A percentile compares a stretch with the other conserved stretches of the same genome.
Conservation (phyloP, 92 coral and sea anemone species). For the Actinostola sp. region DNA sequence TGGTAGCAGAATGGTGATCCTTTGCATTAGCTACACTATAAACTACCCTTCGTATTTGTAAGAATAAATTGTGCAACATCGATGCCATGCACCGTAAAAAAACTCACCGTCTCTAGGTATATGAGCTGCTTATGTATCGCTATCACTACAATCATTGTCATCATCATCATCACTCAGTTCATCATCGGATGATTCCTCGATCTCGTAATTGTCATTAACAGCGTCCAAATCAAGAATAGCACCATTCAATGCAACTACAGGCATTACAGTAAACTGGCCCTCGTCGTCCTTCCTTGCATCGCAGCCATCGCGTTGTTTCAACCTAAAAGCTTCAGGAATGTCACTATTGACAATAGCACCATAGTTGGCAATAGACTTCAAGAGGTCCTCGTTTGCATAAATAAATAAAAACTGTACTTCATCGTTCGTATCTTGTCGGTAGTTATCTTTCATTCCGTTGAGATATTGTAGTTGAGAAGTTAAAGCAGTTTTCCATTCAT, state of each 20-base stretch:
- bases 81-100: too few relatives aligned
- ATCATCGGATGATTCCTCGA: conserved; percentile 25
- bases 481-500: conserved; percentile 35
- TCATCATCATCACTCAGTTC: background rate
- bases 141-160: background rate
- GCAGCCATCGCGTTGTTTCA: background rate
- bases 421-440: background rate
- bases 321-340: background rate
- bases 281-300: background rate
- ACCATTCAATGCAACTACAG: conserved; percentile 29
- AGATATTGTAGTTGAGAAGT: conserved; percentile 4
- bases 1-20: too few relatives aligned
- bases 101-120: too few relatives aligned
- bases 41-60: too few relatives aligned
- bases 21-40: too few relatives aligned
- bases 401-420: conserved; percentile 15
- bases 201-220: background rate
- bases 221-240: conserved; percentile 13
- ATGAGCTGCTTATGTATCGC: too few relatives aligned
- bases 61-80: too few relatives aligned
- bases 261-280: conserved; percentile 20
- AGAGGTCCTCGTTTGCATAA: conserved; percentile 15
- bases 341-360: conserved; percentile 13
- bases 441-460: conserved; percentile 3
- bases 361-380: conserved; percentile 19